A percentile compares a stretch with the other conserved stretches of the same genome.
Conservation (phyloP, 53 echinoderm and acorn worm genomes). For the Astropecten irregularis region DNA sequence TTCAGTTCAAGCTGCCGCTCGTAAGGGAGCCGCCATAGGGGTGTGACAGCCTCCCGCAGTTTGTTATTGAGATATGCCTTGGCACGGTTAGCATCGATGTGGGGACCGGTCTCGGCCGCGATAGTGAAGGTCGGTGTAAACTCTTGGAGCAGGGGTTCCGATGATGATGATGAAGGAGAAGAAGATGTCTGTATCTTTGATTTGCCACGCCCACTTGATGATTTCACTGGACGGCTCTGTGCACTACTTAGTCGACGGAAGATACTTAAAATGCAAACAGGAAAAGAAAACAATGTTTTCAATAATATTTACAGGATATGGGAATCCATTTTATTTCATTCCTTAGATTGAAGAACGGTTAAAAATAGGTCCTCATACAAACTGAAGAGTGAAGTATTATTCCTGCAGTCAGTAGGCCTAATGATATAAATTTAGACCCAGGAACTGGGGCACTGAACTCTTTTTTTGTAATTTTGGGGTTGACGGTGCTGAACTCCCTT, state of each 20-base stretch:
- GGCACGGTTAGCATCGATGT: background rate
- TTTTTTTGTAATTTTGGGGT: too few species aligned
- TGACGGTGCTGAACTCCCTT: too few species aligned
- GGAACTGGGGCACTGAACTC: too few species aligned
- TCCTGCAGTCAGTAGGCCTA: too few species aligned
- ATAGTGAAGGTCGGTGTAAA: background rate
- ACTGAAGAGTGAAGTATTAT: background rate
- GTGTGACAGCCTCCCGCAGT: constrained; percentile 49
- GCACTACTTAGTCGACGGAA: constrained; percentile 1
- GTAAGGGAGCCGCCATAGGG: constrained; percentile 57
- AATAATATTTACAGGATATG: background rate
- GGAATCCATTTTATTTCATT: background rate
- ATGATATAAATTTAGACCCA: too few species aligned
- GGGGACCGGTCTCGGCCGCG: background rate
- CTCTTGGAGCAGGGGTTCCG: background rate
- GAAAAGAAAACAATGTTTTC: background rate
- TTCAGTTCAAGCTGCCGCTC: constrained; percentile 48
- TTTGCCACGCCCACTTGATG: background rate
- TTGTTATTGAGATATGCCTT: constrained; percentile 28
- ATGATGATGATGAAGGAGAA: background rate
- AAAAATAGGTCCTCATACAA: too few species aligned
- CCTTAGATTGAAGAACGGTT: background rate
- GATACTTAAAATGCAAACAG: background rate
- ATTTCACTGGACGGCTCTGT: background rate
- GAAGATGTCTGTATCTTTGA: constrained; percentile 12